Evolutionary conservation across 2,113 vertebrate genomes (phyloP).

Genomic region (Tupaia tana): DNA sequence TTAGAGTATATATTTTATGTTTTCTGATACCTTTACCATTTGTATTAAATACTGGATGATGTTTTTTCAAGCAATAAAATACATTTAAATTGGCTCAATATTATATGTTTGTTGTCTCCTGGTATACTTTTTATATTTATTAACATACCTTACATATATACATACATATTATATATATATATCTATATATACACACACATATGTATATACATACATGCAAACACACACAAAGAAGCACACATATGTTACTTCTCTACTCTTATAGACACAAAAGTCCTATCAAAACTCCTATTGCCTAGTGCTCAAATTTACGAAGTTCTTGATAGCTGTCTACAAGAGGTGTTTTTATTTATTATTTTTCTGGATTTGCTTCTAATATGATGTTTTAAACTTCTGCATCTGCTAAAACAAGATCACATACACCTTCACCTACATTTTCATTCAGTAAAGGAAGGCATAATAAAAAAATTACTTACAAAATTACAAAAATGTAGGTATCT

Average conservation of each 20-base stretch:
- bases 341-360: background rate
- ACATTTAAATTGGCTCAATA: background rate
- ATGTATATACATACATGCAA: background rate
- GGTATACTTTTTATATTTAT: background rate
- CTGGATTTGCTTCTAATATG: background rate
- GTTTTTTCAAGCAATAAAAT: background rate
- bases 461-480: background rate
- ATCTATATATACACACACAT: accelerated
- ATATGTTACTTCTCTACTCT: background rate
- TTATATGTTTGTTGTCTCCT: background rate
- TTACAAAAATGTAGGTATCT: background rate
- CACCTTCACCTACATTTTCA: background rate
- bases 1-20: background rate
- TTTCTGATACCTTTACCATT: background rate
- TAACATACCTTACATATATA: background rate
- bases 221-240: background rate
- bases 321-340: background rate
- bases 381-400: background rate
- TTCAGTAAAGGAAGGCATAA: background rate
- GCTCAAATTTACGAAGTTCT: background rate
- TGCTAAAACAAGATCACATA: background rate
- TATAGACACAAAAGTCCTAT: background rate
- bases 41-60: background rate
- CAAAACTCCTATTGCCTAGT: background rate
- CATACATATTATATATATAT: background rate